Evolutionary conservation across 2,888 invertebrate species (phyloP), one percentile per base, ranked within the genome.

Genomic region (Tipula vernalis): DNA sequence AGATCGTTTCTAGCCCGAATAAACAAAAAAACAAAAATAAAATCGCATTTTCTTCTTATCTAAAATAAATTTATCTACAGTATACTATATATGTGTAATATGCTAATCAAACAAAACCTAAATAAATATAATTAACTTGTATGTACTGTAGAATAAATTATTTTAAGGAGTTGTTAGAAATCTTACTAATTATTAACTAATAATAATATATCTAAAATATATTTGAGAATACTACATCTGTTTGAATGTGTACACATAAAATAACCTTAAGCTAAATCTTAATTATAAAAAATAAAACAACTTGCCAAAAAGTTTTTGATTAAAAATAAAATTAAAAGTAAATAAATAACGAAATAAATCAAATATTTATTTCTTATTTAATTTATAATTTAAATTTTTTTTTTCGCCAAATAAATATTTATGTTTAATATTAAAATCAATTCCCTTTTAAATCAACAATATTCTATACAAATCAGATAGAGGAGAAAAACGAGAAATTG

Each of bases 301-400:
- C 28, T 71, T 71, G 71, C 71, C 28, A 71, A 71, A n/a, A 28
- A 71, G 71, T 71, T 71, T 71, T 71, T 28, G 71, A 71, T 71
- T 71, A 28, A 71, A 71, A 71, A 28, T 71, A 71, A 71, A 71
- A 71, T 71, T 71, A 71, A 71, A 71, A 71, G 28, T 71, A 71
- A 71, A 71, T 71, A 71, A 71, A 71, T 71, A 51, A 51, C 51
- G 51, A 51, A 51, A 71, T 71, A 71, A 71, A 71, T 71, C 71
- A 71, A 71, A 71, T 71, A 71, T 71, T 71, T 71, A 71, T 71
- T 71, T 71, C 71, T 71, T 71, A 71, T 71, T 71, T 71, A 71
- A 71, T 71, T 71, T 71, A 71, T 71, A 71, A 71, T 71, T 71
- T 71, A 71, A 6, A 71, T 71, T 71, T 28, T 71, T 71, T 71